These are phyloP conservation scores for Chironomus tepperi DNA, from an alignment of 1,140 invertebrate genomes.

Conservation along the genomic window DNA sequence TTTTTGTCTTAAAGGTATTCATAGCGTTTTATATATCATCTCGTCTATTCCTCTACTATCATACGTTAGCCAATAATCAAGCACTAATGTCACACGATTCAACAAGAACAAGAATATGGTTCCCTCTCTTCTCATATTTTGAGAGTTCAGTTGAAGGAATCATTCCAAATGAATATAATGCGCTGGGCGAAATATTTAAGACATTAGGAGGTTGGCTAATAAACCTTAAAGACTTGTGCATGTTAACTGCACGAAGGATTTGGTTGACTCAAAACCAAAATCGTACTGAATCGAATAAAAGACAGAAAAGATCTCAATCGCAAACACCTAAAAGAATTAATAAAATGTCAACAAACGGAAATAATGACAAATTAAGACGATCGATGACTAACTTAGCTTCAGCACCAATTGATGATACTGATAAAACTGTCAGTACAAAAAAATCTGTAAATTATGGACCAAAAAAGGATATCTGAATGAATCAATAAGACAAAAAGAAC, in stretches of 20 bases:
- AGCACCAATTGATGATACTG: not conserved
- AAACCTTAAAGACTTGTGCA: slow-evolving; percentile 30
- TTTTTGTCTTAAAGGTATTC: slow-evolving; percentile 67
- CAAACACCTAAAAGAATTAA: not conserved
- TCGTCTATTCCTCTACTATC: slow-evolving; percentile 93
- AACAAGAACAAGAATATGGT: slow-evolving; percentile 49
- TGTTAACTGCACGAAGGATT: slow-evolving; percentile 27
- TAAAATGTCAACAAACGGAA: not conserved
- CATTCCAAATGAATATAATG: slow-evolving; percentile 88
- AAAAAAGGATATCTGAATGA: not conserved
- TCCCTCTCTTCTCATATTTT: slow-evolving; percentile 75
- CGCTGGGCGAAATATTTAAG: slow-evolving; percentile 27
- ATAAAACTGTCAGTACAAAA: not conserved
- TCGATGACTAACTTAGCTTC: not conserved
- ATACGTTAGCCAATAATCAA: slow-evolving; percentile 92
- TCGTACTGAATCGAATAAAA: not conserved
- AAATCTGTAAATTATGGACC: not conserved
- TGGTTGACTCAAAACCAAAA: slow-evolving; percentile 26
- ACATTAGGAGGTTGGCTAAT: slow-evolving; percentile 30
- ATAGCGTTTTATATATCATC: slow-evolving; percentile 98
- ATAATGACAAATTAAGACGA: not conserved
- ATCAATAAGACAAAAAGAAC: not conserved
- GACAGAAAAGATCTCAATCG: not conserved
- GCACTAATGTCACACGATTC: slow-evolving; percentile 40
- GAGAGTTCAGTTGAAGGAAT: slow-evolving; percentile 89